Conservation (phyloP, 2,113 vertebrate genomes). For the Vombatus ursinus region DNA sequence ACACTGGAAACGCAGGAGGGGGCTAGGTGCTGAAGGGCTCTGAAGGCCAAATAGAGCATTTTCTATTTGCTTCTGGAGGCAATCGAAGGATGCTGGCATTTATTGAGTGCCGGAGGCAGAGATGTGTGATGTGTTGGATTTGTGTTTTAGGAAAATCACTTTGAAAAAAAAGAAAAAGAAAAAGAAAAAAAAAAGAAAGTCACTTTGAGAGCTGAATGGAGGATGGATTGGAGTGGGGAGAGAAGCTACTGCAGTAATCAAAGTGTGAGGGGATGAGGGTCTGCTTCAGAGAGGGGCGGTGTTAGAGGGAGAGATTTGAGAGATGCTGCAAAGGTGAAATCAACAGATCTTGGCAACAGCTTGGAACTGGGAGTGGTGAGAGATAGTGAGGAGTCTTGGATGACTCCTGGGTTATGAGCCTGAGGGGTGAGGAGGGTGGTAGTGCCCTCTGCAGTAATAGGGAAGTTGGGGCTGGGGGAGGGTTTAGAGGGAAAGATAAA, state of each 20-base stretch:
- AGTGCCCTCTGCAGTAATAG: not conserved
- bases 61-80: not conserved
- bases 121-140: not conserved
- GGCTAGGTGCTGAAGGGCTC: too few relatives aligned
- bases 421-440: not conserved
- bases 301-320: not conserved
- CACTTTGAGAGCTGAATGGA: too few relatives aligned
- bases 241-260: not conserved
- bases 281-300: not conserved
- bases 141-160: not conserved
- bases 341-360: not conserved
- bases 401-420: not conserved
- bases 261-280: not conserved
- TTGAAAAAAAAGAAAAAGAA: too few relatives aligned
- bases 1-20: not conserved
- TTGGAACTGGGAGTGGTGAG: not conserved
- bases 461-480: not conserved
- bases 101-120: too few relatives aligned
- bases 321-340: not conserved
- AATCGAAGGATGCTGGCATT: not conserved
- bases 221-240: too few relatives aligned
- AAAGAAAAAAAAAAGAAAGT: too few relatives aligned
- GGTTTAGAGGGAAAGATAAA: not conserved
- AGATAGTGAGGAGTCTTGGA: not conserved
- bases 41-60: not conserved